Percentiles rank a stretch among this genome's conserved stretches.
These are phyloP conservation scores for Micromys minutus DNA, from an alignment of 2,113 vertebrate genomes.

Conservation along the genomic window DNA sequence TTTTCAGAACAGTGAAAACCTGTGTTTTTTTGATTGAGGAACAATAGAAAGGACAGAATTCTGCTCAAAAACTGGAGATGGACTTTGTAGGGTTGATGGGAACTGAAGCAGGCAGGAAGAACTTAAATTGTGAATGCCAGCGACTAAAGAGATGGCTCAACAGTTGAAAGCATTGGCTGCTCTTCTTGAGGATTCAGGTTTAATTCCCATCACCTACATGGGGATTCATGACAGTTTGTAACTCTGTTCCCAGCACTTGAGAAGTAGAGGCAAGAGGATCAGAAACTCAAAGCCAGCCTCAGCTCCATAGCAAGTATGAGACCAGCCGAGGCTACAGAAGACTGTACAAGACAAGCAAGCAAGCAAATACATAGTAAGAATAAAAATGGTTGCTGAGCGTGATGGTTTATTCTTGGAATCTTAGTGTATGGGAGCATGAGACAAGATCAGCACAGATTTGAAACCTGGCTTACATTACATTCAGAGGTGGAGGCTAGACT, in stretches of 20 bases:
- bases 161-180: background rate
- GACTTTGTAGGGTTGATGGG: background rate
- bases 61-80: background rate
- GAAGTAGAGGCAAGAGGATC: background rate
- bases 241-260: background rate
- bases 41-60: background rate
- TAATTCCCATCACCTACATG: background rate
- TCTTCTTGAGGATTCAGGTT: background rate
- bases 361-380: background rate
- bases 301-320: background rate
- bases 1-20: background rate
- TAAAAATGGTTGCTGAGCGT: background rate
- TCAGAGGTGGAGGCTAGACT: background rate
- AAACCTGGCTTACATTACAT: background rate
- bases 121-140: slow-evolving; percentile 8
- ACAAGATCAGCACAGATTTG: background rate
- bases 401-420: background rate
- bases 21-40: background rate
- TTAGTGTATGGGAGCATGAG: too few relatives aligned
- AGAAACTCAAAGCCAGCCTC: background rate
- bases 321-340: background rate
- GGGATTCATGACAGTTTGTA: background rate
- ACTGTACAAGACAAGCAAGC: background rate
- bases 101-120: background rate
- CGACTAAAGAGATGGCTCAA: background rate